Conservation (phyloP, 2,113 vertebrate genomes). For the Mus musculus region GRCm39 chr5:116883501-116884000, state of each 20-base stretch:
- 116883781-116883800: neutral
- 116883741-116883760: neutral
- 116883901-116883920: neutral
- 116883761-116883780: neutral
- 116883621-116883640: neutral
- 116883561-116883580: neutral
- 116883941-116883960: neutral
- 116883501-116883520: neutral
- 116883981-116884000: neutral
- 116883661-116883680: neutral
- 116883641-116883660: neutral
- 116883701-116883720: constrained; percentile 7
- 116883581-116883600: neutral
- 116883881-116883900: neutral
- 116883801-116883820: neutral
- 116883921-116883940: neutral
- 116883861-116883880: neutral
- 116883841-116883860: neutral
- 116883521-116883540: neutral
- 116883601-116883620: neutral
- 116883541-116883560: constrained; percentile 62
- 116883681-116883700: constrained; percentile 20
- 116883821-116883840: neutral
- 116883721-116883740: neutral
- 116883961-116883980: neutral